Percentiles rank a stretch among this genome's conserved stretches.
Evolutionary conservation across 1,140 invertebrate species (phyloP).

Genomic region (Physella acuta): DNA sequence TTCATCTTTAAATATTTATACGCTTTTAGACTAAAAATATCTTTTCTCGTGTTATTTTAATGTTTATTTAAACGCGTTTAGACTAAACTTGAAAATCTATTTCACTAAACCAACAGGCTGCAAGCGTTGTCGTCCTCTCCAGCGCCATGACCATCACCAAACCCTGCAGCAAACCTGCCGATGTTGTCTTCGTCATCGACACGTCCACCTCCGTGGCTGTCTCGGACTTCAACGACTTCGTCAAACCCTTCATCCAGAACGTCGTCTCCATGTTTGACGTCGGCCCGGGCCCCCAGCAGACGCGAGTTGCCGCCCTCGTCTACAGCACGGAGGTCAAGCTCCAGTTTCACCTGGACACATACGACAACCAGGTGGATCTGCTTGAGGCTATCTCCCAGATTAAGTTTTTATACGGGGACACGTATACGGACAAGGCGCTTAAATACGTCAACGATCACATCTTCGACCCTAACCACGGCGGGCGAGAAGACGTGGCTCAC

Average conservation of each 20-base stretch:
- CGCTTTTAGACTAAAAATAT: too few species aligned
- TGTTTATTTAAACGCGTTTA: too few species aligned
- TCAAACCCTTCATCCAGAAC: conserved; percentile 38
- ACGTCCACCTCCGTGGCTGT: conserved; percentile 43
- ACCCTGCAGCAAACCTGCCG: conserved; percentile 31
- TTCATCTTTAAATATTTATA: too few species aligned
- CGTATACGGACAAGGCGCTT: conserved; percentile 37
- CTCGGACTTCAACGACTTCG: conserved; percentile 36
- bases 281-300: conserved; percentile 17
- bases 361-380: background rate
- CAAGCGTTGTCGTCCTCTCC: too few species aligned
- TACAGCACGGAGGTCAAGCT: conserved; percentile 29
- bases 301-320: conserved; percentile 36
- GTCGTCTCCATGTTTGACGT: conserved; percentile 37
- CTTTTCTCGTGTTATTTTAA: too few species aligned
- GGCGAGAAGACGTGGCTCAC: conserved; percentile 27
- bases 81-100: too few species aligned
- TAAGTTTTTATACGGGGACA: conserved; percentile 32
- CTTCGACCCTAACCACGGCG: conserved; percentile 33
- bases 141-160: too few species aligned
- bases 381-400: conserved; percentile 10
- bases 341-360: conserved; percentile 33
- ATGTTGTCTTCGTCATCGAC: conserved; percentile 48
- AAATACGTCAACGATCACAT: conserved; percentile 29
- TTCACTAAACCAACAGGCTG: too few species aligned